A percentile compares a stretch with the other conserved stretches of the same genome.
phyloP scores from a whole-genome alignment of 2,113 vertebrate genomes.

The Thinocorus orbignyianus region DNA sequence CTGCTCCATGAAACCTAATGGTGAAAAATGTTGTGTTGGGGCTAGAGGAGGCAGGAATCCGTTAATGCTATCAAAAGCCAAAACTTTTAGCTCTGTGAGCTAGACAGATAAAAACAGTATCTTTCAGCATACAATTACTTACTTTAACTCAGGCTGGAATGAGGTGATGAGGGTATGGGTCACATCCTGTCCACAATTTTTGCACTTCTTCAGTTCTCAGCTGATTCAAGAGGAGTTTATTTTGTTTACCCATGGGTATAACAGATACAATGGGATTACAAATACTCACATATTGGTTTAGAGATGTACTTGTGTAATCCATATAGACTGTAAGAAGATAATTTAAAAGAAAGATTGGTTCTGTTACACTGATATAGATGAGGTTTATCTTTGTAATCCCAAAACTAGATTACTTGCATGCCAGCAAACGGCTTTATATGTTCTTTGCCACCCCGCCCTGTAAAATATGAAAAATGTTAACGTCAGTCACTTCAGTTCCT shows the following conservation, averaged over 20 bases:
- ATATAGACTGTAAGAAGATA: background rate
- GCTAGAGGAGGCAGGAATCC: background rate
- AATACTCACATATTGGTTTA: background rate
- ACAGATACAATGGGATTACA: background rate
- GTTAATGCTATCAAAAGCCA: background rate
- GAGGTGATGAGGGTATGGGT: background rate
- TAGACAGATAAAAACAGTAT: rapidly evolving
- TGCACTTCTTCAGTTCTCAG: background rate
- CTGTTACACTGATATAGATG: background rate
- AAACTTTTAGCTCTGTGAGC: rapidly evolving
- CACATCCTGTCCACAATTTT: background rate
- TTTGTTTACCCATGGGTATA: background rate
- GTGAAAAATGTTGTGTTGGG: background rate
- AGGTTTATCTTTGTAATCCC: slow-evolving; percentile 11
- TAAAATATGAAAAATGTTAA: slow-evolving; percentile 5
- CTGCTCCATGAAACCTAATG: background rate
- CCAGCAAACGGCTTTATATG: background rate
- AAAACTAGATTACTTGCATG: background rate
- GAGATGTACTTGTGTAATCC: background rate
- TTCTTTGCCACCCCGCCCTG: too few relatives aligned
- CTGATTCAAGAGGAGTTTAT: background rate
- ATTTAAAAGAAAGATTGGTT: background rate
- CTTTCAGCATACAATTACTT: background rate
- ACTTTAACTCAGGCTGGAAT: background rate
- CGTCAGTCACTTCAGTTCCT: background rate